A percentile compares a stretch with the other conserved stretches of the same genome.
Evolutionary conservation across 1,140 invertebrate species (phyloP).

Genomic region (Aphis gossypii): DNA sequence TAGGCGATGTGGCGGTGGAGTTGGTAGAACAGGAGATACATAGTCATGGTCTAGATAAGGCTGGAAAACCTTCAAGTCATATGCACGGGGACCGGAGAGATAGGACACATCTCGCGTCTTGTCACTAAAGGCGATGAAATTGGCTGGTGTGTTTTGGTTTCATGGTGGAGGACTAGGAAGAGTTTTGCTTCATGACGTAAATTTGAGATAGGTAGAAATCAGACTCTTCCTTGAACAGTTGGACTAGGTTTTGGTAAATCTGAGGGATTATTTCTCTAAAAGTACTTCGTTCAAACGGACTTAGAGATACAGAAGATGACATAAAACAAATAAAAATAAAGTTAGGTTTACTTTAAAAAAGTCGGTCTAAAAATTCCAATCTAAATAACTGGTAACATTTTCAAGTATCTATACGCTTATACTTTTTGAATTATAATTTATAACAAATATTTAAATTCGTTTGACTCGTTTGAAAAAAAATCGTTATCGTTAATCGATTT

Average conservation of each 20-base stretch:
- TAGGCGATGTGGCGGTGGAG: constrained; percentile 69
- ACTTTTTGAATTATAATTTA: too few species aligned
- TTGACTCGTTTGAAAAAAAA: too few species aligned
- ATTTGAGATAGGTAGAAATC: constrained; percentile 61
- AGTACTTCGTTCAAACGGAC: constrained; percentile 63
- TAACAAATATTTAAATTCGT: too few species aligned
- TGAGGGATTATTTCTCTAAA: constrained; percentile 74
- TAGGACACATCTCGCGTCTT: constrained; percentile 69
- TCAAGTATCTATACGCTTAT: too few species aligned
- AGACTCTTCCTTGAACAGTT: constrained; percentile 61
- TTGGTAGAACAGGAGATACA: constrained; percentile 72
- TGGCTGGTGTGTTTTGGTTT: constrained; percentile 65
- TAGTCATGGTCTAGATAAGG: constrained; percentile 72
- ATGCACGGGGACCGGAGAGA: constrained; percentile 59
- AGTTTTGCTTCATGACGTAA: constrained; percentile 61
- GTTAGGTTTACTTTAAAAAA: not conserved
- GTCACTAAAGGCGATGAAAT: constrained; percentile 70
- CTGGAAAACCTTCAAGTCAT: constrained; percentile 65
- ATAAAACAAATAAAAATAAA: constrained; percentile 52
- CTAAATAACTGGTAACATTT: too few species aligned
- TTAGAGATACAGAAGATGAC: constrained; percentile 62
- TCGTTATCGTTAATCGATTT: too few species aligned
- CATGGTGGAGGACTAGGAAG: constrained; percentile 73
- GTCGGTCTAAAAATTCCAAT: too few species aligned
- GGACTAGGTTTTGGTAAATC: constrained; percentile 75